phyloP scores from a whole-genome alignment of 2,797 vertebrate species.

The Eulemur mongoz region DNA sequence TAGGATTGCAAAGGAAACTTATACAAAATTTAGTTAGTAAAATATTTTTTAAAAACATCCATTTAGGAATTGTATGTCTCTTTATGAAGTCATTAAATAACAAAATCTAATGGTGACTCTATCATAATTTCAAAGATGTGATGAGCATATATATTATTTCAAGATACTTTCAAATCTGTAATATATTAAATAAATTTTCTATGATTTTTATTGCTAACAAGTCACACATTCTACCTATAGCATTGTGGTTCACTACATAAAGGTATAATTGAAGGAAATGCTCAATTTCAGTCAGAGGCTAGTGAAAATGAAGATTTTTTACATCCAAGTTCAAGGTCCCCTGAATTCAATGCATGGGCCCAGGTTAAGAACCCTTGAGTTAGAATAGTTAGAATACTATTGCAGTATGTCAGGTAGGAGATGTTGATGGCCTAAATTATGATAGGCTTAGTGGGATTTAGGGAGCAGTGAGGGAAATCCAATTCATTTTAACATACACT shows the following conservation, averaged over 20 bases:
- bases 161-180: background rate
- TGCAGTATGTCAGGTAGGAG: background rate
- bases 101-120: background rate
- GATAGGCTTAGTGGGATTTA: background rate
- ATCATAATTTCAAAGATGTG: background rate
- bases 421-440: background rate
- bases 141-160: background rate
- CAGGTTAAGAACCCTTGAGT: background rate
- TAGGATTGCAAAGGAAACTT: background rate
- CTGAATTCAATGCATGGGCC: background rate
- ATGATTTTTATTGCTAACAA: background rate
- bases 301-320: constrained; percentile 21
- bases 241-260: background rate
- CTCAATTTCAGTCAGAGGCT: background rate
- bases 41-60: constrained; percentile 1
- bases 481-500: background rate
- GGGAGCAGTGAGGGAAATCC: background rate
- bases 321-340: background rate
- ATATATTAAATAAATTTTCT: background rate
- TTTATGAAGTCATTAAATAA: constrained; percentile 4
- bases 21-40: background rate
- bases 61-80: background rate
- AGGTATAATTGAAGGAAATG: background rate
- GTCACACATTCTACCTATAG: background rate
- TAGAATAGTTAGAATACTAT: background rate